Conservation (phyloP, 1,140 invertebrate genomes). For the Reticulitermes speratus region DNA sequence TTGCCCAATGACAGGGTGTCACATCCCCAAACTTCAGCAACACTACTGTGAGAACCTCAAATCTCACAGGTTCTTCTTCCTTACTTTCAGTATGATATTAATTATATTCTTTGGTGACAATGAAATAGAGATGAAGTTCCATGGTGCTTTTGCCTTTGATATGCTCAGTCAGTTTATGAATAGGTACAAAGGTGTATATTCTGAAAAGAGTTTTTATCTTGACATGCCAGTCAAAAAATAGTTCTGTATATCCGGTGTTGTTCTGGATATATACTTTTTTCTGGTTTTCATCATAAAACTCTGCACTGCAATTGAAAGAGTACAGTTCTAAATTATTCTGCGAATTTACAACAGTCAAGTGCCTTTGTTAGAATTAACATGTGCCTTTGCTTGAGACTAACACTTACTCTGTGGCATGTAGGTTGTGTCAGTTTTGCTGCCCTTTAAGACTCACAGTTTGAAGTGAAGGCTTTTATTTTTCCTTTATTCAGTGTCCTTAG, state of each 20-base stretch:
- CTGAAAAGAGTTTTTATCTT: background rate
- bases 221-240: background rate
- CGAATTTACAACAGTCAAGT: background rate
- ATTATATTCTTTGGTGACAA: no score
- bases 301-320: background rate
- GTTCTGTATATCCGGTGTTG: background rate
- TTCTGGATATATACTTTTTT: background rate
- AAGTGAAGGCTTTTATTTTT: background rate
- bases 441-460: background rate
- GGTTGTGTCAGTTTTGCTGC: background rate
- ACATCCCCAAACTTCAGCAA: no score
- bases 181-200: background rate
- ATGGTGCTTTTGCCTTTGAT: background rate
- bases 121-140: background rate
- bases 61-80: no score
- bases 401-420: conserved; percentile 11
- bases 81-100: background rate
- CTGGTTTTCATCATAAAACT: background rate
- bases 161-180: background rate
- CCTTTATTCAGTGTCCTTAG: background rate
- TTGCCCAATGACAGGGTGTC: no score
- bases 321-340: background rate
- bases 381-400: background rate
- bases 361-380: background rate
- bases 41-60: no score